Conservation (phyloP, 2,888 invertebrate species). For the Operophtera brumata region DNA sequence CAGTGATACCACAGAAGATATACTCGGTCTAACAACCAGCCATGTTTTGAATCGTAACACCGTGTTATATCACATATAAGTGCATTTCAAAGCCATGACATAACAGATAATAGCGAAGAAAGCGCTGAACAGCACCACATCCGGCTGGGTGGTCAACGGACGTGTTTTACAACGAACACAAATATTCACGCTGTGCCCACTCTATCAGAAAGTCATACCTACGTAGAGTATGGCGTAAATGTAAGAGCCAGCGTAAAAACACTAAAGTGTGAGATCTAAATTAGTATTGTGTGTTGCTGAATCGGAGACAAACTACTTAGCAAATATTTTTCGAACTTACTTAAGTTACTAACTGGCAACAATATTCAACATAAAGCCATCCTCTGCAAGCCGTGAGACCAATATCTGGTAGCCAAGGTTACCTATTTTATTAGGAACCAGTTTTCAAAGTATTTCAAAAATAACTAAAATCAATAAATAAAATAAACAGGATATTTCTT, state of each 20-base stretch:
- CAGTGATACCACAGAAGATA: neutral
- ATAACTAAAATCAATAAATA: too few relatives aligned
- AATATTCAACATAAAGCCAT: too few relatives aligned
- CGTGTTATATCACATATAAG: constrained; percentile 21
- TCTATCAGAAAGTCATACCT: constrained; percentile 74
- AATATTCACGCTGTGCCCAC: constrained; percentile 60
- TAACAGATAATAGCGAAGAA: constrained; percentile 30
- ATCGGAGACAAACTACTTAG: too few relatives aligned
- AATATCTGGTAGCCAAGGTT: too few relatives aligned
- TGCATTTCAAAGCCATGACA: constrained; percentile 17
- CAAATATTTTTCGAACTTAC: too few relatives aligned
- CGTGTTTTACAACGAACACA: constrained; percentile 58
- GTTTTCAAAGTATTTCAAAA: too few relatives aligned
- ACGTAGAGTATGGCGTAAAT: constrained; percentile 32
- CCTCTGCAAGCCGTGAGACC: too few relatives aligned
- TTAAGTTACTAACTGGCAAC: too few relatives aligned
- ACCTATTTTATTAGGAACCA: too few relatives aligned
- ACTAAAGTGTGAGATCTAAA: too few relatives aligned
- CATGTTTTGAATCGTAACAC: constrained; percentile 19
- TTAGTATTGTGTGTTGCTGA: too few relatives aligned
- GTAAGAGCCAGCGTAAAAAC: constrained; percentile 16
- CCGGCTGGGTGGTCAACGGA: constrained; percentile 43
- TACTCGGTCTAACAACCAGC: constrained; percentile 3
- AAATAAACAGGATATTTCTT: too few relatives aligned
- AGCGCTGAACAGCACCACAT: constrained; percentile 29